Base-by-base conservation (phyloP, 2,113 vertebrate genomes). In the Columba janthina region DNA sequence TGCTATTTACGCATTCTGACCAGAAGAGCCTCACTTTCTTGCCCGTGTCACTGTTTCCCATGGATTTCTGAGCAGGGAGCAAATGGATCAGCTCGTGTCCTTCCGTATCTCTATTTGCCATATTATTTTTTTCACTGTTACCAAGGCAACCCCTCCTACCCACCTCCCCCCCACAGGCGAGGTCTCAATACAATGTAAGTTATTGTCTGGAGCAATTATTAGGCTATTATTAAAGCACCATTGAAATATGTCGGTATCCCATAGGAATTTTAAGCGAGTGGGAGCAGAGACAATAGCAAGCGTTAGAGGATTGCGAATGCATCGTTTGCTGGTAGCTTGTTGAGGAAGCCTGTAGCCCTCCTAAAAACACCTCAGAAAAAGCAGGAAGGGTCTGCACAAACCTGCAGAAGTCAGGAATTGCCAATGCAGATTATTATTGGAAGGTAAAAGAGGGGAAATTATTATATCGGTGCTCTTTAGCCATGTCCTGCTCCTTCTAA, bases 201-300 rank as follows among this genome's bases (percentile, higher is more conserved):
- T 93, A 95, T 97, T 97, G 86, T 97, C 93, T 94, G 76, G 64
- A 92, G 83, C 86, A 80, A 93, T 97, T 97, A 94, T 95, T 95
- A 95, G 93, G 90, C 95, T 93, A 69, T 97, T 97, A 97, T 93
- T 96, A 94, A 94, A 95, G 83, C 73, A 50, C 88, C 53, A 2
- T 66, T 95, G 95, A 93, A 90, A 93, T 57, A 25, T 58, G 88
- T 76, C 69, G 21, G 90, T 79, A 88, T 90, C 88, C 90, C 6
- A 0, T 18, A 90, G 96, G 94, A 94, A 97, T 97, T 90, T 94
- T 60, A 92, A 94, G 38, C 72, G 38, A 94, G 94, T 77, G 89
- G 86, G 83, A 92, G 76, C 64, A 38, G 38, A 90, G 79, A 93
- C 92, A 96, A 94, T 80, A 90, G 88, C 0, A 6, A 91, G 75